phyloP scores from a whole-genome alignment of 2,797 vertebrate species.

The Leptodactylus fallax region DNA sequence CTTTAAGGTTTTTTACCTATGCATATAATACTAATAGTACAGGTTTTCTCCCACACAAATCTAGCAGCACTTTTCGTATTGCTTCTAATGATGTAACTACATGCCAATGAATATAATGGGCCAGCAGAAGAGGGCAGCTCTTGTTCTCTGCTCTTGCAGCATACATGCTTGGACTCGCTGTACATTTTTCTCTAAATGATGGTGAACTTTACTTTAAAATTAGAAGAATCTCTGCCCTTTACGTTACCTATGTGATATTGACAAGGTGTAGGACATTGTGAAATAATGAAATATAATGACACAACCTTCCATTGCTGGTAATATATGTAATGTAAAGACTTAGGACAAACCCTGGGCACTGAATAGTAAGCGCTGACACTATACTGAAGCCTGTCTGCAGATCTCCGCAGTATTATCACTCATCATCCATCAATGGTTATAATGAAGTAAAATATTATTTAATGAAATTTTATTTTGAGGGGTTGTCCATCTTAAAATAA shows the following conservation, averaged over 20 bases:
- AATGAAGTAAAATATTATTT: neutral
- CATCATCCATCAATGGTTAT: neutral
- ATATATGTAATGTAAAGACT: neutral
- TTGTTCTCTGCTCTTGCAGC: neutral
- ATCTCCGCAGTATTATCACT: neutral
- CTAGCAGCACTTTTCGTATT: neutral
- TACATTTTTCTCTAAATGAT: constrained; percentile 18
- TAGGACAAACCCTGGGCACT: neutral
- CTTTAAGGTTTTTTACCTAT: too few relatives aligned
- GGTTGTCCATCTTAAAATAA: neutral
- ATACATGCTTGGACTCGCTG: neutral
- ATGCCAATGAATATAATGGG: neutral
- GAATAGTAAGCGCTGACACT: neutral
- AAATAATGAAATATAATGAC: neutral
- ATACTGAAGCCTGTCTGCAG: neutral
- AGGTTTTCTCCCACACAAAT: neutral
- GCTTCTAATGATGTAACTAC: neutral
- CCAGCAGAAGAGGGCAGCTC: neutral
- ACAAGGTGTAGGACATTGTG: neutral
- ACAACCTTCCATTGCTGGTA: neutral
- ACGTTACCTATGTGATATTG: neutral
- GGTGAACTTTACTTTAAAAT: neutral
- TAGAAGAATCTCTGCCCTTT: neutral
- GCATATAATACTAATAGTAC: too few relatives aligned
- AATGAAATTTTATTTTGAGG: neutral